These are phyloP conservation scores for Bradypodion ventrale DNA, from an alignment of 2,797 vertebrate species.

Conservation along the genomic window DNA sequence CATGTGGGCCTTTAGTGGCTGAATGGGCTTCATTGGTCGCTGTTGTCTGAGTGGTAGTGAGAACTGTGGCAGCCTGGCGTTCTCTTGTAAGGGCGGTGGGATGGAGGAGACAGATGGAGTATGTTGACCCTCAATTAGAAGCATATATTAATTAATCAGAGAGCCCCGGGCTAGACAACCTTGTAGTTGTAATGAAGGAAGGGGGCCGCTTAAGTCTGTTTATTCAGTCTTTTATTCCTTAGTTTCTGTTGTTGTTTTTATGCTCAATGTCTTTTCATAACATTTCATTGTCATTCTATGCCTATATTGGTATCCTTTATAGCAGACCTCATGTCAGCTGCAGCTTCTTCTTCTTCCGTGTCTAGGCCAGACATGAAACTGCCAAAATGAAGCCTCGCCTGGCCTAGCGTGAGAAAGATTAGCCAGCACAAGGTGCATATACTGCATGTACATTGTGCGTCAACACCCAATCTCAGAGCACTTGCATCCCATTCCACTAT, in stretches of 20 bases:
- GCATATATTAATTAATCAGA: slow-evolving; percentile 24
- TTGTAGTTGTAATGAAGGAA: neutral
- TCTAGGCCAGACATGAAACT: too few species aligned
- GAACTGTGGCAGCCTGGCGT: slow-evolving; percentile 33
- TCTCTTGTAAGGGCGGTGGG: slow-evolving; percentile 17
- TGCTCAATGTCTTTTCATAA: neutral
- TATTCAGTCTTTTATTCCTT: slow-evolving; percentile 3
- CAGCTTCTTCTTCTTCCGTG: too few species aligned
- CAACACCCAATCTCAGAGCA: neutral
- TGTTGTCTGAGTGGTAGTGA: slow-evolving; percentile 37
- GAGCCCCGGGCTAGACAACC: slow-evolving; percentile 5
- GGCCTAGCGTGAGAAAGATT: too few species aligned
- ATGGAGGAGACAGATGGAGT: neutral
- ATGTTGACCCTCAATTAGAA: neutral
- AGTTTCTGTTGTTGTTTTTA: neutral
- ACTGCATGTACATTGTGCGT: neutral
- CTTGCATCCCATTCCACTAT: neutral
- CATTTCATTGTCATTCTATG: neutral
- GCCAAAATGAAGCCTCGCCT: too few species aligned
- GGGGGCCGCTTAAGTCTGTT: neutral
- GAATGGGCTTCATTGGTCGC: slow-evolving; percentile 32
- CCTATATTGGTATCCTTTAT: neutral
- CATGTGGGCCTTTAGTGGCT: slow-evolving; percentile 43
- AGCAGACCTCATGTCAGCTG: neutral
- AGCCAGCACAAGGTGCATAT: too few species aligned